phyloP scores from a whole-genome alignment of 2,888 invertebrate species.

The Calephelis perditalis region DNA sequence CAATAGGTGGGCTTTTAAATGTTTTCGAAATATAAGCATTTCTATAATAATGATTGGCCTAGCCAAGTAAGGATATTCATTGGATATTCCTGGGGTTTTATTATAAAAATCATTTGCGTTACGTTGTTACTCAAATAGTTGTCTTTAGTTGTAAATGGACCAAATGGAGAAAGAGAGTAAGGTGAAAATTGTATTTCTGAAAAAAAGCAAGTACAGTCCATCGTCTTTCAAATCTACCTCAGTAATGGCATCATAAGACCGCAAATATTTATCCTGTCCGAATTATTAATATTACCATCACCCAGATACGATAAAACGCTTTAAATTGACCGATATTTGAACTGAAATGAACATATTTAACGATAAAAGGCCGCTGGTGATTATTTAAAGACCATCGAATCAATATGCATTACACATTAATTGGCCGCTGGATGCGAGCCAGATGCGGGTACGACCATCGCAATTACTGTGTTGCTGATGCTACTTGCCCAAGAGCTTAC shows the following conservation, averaged over 20 bases:
- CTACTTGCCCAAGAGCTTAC: conserved; percentile 6
- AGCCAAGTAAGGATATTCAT: too few species aligned
- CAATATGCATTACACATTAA: conserved; percentile 32
- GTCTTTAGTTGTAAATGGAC: too few species aligned
- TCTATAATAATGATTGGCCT: too few species aligned
- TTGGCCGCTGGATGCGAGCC: conserved; percentile 28
- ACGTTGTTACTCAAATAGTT: too few species aligned
- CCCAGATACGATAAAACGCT: not conserved
- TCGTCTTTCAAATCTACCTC: too few species aligned
- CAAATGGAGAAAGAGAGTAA: too few species aligned
- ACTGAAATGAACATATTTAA: conserved; percentile 28
- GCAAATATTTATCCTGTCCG: not conserved
- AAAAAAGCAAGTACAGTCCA: too few species aligned
- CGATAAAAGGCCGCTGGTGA: conserved; percentile 28
- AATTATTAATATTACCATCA: not conserved
- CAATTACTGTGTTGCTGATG: conserved; percentile 24
- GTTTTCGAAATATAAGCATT: too few species aligned
- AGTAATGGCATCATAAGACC: not conserved
- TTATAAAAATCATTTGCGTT: too few species aligned
- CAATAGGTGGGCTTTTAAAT: too few species aligned
- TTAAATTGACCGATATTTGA: conserved; percentile 21
- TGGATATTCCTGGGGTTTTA: too few species aligned
- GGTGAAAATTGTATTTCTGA: too few species aligned
- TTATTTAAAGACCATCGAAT: conserved; percentile 32
- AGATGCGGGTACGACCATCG: conserved; percentile 21